Evolutionary conservation across 2,797 vertebrate species (phyloP).

Genomic region (Siniperca scherzeri): DNA sequence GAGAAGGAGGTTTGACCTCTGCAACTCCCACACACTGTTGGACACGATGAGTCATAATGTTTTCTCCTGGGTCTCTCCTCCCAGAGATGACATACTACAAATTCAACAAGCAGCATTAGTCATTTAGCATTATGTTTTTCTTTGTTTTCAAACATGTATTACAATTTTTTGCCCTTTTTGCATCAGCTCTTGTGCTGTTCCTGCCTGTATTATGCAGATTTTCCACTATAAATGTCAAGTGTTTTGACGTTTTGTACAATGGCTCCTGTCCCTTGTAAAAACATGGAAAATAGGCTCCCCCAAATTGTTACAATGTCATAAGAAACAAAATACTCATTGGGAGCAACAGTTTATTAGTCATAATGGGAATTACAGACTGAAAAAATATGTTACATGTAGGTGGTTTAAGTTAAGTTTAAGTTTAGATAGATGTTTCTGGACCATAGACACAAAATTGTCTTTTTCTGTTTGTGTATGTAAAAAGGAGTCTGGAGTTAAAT

Average conservation of each 20-base stretch:
- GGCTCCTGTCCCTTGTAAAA: background rate
- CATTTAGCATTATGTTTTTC: background rate
- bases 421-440: background rate
- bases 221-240: background rate
- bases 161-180: background rate
- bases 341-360: background rate
- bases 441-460: background rate
- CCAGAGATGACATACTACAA: conserved; percentile 5
- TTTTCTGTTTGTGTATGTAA: background rate
- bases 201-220: background rate
- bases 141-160: background rate
- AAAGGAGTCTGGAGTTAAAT: background rate
- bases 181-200: background rate
- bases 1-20: conserved; percentile 30
- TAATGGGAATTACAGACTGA: too few relatives aligned
- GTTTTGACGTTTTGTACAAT: background rate
- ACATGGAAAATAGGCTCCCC: background rate
- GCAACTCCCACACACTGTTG: background rate
- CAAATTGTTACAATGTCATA: background rate
- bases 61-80: conserved; percentile 2
- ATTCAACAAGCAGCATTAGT: background rate
- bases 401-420: background rate
- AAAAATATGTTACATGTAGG: background rate
- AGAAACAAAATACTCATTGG: background rate
- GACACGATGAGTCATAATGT: conserved; percentile 60